A percentile compares a stretch with the other conserved stretches of the same genome.
phyloP scores from a whole-genome alignment of 2,113 vertebrate species.

The Catharus fuscescens region DNA sequence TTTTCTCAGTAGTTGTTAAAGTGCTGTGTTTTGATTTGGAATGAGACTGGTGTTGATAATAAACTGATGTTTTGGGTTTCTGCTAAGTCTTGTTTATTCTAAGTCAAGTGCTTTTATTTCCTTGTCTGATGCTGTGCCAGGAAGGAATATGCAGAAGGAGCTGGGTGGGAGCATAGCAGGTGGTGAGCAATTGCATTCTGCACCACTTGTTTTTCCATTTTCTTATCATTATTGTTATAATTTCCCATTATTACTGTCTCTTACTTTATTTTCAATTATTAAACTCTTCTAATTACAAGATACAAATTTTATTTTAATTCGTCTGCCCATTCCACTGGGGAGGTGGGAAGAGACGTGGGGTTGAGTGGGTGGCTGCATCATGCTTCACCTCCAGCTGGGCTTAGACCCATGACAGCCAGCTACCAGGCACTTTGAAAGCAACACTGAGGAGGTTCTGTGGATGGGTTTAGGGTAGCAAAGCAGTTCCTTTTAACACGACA shows the following conservation, averaged over 20 bases:
- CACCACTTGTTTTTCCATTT: neutral
- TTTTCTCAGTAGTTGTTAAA: neutral
- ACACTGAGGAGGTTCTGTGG: neutral
- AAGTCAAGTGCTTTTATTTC: neutral
- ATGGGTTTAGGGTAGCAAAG: neutral
- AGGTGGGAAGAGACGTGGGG: neutral
- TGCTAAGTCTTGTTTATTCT: neutral
- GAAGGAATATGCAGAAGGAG: accelerated
- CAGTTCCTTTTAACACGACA: neutral
- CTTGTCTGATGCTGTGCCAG: neutral
- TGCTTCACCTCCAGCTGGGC: neutral
- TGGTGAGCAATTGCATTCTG: neutral
- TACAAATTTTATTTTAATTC: neutral
- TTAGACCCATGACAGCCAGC: neutral
- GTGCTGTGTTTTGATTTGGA: neutral
- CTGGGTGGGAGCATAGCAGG: neutral
- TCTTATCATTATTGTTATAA: neutral
- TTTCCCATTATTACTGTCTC: neutral
- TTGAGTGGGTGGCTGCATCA: neutral
- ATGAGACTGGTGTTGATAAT: neutral
- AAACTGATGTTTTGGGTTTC: neutral
- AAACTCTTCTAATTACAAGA: neutral
- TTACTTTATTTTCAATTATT: neutral
- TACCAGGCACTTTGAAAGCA: neutral
- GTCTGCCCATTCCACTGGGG: accelerated